A percentile compares a stretch with the other conserved stretches of the same genome.
These are phyloP conservation scores for Molorchus minor DNA, from an alignment of 2,888 invertebrate genomes.

Conservation along the genomic window DNA sequence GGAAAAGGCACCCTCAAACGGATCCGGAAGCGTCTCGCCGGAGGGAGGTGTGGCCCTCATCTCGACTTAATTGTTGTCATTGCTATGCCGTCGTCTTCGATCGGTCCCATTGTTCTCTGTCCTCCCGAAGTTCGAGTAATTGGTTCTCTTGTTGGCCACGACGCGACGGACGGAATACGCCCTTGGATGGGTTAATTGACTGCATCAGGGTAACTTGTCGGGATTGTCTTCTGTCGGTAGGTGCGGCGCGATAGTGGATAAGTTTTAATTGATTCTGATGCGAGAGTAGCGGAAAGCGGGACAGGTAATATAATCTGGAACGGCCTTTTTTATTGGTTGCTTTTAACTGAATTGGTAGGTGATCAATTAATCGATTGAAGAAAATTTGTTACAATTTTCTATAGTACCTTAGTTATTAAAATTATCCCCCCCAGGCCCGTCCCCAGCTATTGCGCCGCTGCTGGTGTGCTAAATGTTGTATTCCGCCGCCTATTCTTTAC, in stretches of 20 bases:
- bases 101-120: slow-evolving; percentile 28
- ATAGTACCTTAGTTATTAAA: too few relatives aligned
- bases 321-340: too few relatives aligned
- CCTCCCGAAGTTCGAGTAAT: slow-evolving; percentile 32
- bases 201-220: slow-evolving; percentile 1
- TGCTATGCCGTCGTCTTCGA: slow-evolving; percentile 24
- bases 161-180: slow-evolving; percentile 22
- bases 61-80: slow-evolving; percentile 39
- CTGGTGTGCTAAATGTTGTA: too few relatives aligned
- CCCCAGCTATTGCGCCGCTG: too few relatives aligned
- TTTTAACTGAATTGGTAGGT: too few relatives aligned
- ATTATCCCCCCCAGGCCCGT: too few relatives aligned
- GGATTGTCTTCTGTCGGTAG: slow-evolving; percentile 1
- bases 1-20: slow-evolving; percentile 19
- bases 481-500: too few relatives aligned
- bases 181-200: slow-evolving; percentile 19
- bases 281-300: neutral
- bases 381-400: too few relatives aligned
- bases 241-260: slow-evolving; percentile 1
- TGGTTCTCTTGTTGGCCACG: slow-evolving; percentile 29
- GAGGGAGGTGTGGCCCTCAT: slow-evolving; percentile 4
- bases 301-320: too few relatives aligned
- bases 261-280: slow-evolving; percentile 12
- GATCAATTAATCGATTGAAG: too few relatives aligned
- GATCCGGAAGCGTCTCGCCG: neutral